phyloP scores from a whole-genome alignment of 2,888 invertebrate genomes.

The Camponotus fellah region DNA sequence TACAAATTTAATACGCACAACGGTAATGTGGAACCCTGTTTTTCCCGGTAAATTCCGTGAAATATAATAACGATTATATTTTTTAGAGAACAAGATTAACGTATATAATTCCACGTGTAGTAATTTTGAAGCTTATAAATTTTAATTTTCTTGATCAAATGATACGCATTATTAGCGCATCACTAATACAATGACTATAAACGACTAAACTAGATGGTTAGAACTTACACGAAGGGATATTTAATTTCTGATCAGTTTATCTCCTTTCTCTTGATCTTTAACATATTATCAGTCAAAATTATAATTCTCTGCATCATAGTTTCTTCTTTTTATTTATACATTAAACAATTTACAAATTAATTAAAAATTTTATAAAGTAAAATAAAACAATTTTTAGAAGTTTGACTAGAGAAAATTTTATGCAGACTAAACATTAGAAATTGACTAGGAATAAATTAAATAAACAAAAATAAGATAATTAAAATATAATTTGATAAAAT shows the following conservation, averaged over 20 bases:
- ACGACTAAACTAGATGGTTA: neutral
- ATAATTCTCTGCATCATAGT: neutral
- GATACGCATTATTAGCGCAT: neutral
- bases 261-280: neutral
- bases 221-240: neutral
- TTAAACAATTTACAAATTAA: neutral
- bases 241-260: slow-evolving; percentile 3
- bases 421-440: neutral
- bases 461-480: neutral
- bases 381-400: neutral
- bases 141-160: neutral
- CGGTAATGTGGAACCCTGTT: slow-evolving; percentile 34
- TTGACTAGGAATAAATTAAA: neutral
- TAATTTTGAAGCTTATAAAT: neutral
- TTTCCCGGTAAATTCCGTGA: slow-evolving; percentile 29
- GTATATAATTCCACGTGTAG: neutral
- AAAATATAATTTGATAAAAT: neutral
- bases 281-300: neutral
- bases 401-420: neutral
- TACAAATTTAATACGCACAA: slow-evolving; percentile 28
- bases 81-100: neutral
- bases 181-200: neutral
- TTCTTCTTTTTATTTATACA: neutral
- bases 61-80: slow-evolving; percentile 18
- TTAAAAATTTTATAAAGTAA: neutral